Evolutionary conservation across 1,140 invertebrate genomes (phyloP).

Genomic region (Olivierus martensii): DNA sequence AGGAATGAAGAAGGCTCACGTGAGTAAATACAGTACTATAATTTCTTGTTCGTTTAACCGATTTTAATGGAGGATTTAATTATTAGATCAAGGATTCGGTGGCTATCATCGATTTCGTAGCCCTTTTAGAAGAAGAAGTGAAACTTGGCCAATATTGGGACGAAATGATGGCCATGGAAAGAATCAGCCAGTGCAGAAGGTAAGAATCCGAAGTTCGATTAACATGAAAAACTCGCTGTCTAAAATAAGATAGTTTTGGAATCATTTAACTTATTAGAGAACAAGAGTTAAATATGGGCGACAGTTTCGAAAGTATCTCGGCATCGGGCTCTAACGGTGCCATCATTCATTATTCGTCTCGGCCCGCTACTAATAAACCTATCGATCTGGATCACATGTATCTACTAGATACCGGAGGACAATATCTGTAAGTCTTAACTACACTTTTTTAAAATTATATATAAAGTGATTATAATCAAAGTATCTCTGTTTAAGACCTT

Average conservation of each 20-base stretch:
- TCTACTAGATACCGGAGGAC: constrained; percentile 81
- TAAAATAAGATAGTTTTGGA: too few species aligned
- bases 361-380: constrained; percentile 47
- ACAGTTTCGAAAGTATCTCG: constrained; percentile 88
- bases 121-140: constrained; percentile 71
- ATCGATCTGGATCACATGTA: constrained; percentile 63
- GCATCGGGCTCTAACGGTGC: constrained; percentile 81
- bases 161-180: constrained; percentile 9
- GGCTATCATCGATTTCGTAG: constrained; percentile 78
- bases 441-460: too few species aligned
- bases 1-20: constrained; percentile 56
- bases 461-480: too few species aligned
- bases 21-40: neutral
- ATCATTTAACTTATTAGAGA: constrained; percentile 36
- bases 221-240: too few species aligned
- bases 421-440: constrained; percentile 34
- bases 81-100: constrained; percentile 61
- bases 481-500: too few species aligned
- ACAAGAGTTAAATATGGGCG: constrained; percentile 61
- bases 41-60: too few species aligned
- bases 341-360: constrained; percentile 81
- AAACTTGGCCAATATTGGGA: constrained; percentile 12
- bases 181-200: constrained; percentile 5
- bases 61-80: too few species aligned
- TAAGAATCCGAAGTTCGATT: neutral